Conservation (phyloP, 2,797 vertebrate genomes). For the Ctenosaura bakeri region DNA sequence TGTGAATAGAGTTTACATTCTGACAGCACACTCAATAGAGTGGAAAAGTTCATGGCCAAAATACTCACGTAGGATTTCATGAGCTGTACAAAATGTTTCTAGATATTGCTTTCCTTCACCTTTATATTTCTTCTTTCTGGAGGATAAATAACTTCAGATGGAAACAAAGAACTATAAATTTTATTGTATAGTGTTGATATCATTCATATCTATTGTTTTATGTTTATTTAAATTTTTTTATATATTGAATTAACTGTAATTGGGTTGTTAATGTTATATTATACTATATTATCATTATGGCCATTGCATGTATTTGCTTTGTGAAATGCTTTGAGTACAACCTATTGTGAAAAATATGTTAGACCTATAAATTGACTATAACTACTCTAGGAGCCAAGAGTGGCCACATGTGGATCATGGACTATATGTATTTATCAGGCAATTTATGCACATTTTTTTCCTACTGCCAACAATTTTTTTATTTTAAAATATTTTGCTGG, state of each 20-base stretch:
- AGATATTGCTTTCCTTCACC: not conserved
- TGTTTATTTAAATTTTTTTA: not conserved
- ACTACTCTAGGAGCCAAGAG: too few relatives aligned
- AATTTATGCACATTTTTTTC: too few relatives aligned
- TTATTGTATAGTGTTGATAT: not conserved
- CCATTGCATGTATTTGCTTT: too few relatives aligned
- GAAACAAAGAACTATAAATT: not conserved
- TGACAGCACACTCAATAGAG: constrained; percentile 44
- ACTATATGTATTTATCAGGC: too few relatives aligned
- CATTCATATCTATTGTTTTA: not conserved
- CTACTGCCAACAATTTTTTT: too few relatives aligned
- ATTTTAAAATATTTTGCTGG: too few relatives aligned
- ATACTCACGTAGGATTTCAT: constrained; percentile 38
- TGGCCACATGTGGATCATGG: too few relatives aligned
- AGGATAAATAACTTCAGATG: not conserved
- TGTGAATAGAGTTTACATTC: constrained; percentile 53
- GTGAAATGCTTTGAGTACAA: too few relatives aligned
- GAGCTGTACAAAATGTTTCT: not conserved
- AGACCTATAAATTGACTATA: too few relatives aligned
- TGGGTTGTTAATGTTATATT: not conserved
- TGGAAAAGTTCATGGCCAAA: constrained; percentile 36
- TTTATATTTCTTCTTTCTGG: constrained; percentile 35
- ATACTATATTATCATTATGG: too few relatives aligned
- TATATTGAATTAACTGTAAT: not conserved
- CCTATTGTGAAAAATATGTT: too few relatives aligned